Evolutionary conservation across 2,888 invertebrate genomes (phyloP), one percentile per base, ranked within the genome.

Genomic region (Leptinotarsa tumamoca): DNA sequence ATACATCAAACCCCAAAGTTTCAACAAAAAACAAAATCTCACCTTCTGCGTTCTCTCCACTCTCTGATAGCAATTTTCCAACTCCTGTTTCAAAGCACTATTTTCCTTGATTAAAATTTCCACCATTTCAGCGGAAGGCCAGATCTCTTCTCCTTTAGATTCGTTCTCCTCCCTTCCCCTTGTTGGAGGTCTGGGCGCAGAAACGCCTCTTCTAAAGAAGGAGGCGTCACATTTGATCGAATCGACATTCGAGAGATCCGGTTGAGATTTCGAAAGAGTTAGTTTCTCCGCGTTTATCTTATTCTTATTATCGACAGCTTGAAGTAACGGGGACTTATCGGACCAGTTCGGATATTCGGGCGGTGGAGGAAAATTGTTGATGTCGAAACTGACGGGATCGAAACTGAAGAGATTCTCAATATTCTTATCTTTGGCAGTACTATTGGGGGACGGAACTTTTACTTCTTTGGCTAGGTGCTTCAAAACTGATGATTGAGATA

Each of bases 1-100:
- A 43, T 3, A 43, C 0, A 43, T 43, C 2, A 10, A 13, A 13
- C 10, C 7, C 10, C 43, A 43, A 10, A 43, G 43, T 43, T 43
- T 43, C 4, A 17, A 52, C n/a, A 17, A 1, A 58, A 58, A 21
- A 15, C 13, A 14, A 18, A n/a, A 23, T 23, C 80, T 80, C 87
- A 95, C 95, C 92, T 96, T 96, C 87, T 95, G 94, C 61, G 96
- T 94, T 88, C 95, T 96, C 67, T 95, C 93, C 77, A 96, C 94
- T 84, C 96, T 94, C 85, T 94, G 94, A 85, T 94, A 94, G 80
- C 94, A 96, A 81, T 94, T 92, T 73, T 94, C 93, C n/a, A 97
- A 89, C 87, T 97, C 96, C 71, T 94, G 90, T 89, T 96, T 95
- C 79, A 97, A 91, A 80, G 93, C 92, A 83, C 94, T 94, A 87